Percentiles rank a stretch among this genome's conserved stretches.
These are phyloP conservation scores for Antechinus flavipes DNA, from an alignment of 2,113 vertebrate species.

Conservation along the genomic window DNA sequence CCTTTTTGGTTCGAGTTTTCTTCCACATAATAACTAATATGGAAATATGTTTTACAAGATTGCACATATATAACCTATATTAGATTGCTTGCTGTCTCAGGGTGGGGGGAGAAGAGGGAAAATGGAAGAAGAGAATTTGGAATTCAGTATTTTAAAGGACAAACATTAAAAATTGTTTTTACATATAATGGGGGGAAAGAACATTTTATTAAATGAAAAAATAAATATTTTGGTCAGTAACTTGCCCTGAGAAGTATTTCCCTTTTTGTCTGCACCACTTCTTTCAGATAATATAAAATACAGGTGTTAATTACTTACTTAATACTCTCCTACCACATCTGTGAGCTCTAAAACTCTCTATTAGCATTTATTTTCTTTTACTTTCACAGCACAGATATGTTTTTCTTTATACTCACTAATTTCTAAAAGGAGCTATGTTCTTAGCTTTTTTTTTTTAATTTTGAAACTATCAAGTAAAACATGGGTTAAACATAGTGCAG, in stretches of 20 bases:
- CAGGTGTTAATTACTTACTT: background rate
- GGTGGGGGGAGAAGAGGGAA: no score
- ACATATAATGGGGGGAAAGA: background rate
- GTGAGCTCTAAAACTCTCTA: conserved; percentile 11
- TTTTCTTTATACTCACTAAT: conserved; percentile 31
- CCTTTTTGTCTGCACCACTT: background rate
- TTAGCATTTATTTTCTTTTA: background rate
- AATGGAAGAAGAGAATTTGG: background rate
- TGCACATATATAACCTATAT: no score
- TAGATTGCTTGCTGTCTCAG: background rate
- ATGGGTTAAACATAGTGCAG: conserved; percentile 70
- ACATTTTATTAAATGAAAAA: background rate
- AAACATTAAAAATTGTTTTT: background rate
- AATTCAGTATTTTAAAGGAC: background rate
- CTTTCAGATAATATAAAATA: background rate
- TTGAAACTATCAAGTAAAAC: conserved; percentile 72
- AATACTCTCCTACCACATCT: background rate
- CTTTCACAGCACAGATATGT: conserved; percentile 39
- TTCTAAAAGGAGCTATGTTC: conserved; percentile 62
- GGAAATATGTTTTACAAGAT: no score
- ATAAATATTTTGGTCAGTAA: background rate
- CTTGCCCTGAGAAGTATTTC: background rate
- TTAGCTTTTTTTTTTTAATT: conserved; percentile 63
- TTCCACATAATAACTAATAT: background rate
- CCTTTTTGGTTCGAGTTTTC: background rate